A percentile compares a stretch with the other conserved stretches of the same genome.
phyloP scores from a whole-genome alignment of 2,797 vertebrate species.

The Kryptolebias ocellatus region DNA sequence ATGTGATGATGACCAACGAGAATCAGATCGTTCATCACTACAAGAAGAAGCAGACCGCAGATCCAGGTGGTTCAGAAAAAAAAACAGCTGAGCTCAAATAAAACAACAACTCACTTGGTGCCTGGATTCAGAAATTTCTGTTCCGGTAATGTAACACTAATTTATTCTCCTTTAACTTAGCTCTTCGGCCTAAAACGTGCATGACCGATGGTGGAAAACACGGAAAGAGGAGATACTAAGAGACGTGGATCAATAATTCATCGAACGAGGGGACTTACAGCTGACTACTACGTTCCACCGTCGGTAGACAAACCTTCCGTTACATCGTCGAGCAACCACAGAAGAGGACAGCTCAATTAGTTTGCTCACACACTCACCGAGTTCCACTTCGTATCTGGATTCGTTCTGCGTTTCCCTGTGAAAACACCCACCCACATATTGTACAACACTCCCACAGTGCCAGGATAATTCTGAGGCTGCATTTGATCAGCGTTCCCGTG shows the following conservation, averaged over 20 bases:
- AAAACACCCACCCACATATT: constrained; percentile 38
- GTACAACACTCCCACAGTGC: constrained; percentile 52
- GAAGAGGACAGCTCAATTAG: constrained; percentile 18
- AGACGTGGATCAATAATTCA: neutral
- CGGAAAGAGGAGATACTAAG: constrained; percentile 84
- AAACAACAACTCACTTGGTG: neutral
- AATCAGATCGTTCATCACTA: constrained; percentile 89
- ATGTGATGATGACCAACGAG: constrained; percentile 97
- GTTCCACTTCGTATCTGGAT: constrained; percentile 66
- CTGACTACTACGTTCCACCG: constrained; percentile 19
- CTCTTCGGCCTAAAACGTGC: constrained; percentile 95
- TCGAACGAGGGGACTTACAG: neutral
- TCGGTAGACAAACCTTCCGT: constrained; percentile 11
- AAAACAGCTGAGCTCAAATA: neutral
- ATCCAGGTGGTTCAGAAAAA: constrained; percentile 83
- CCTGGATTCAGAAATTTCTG: neutral
- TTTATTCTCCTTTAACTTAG: constrained; percentile 68
- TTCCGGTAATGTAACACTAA: neutral
- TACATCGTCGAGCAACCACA: constrained; percentile 11
- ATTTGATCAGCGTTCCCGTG: constrained; percentile 66
- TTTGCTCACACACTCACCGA: constrained; percentile 23
- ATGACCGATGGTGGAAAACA: constrained; percentile 85
- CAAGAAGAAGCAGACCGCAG: constrained; percentile 87
- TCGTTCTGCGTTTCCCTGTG: constrained; percentile 16
- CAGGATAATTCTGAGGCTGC: constrained; percentile 68